Evolutionary conservation across 2,888 invertebrate genomes (phyloP), one percentile per base, ranked within the genome.

Genomic region (Spialia ferax): DNA sequence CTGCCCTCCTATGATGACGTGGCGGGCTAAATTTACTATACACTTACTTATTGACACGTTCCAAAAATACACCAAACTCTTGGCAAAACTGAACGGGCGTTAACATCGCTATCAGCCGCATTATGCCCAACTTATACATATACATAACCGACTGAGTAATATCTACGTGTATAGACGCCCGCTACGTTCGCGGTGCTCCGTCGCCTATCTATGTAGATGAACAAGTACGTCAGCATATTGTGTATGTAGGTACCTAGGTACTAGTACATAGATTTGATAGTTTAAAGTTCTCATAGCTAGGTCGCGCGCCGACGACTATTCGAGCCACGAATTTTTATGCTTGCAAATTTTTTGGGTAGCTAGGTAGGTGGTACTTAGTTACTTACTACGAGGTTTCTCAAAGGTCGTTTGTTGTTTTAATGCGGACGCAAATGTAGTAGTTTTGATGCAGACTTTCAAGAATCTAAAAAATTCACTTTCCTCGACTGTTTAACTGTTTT

Each of bases 1-100:
- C 79, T 78, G 79, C 80, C 84, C 82, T 83, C 79, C 75, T 79
- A 75, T 76, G 81, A 85, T 92, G 92, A 92, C 91, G 91, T 89
- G 89, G 87, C 87, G 84, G 74, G 81, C 93, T 93, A 93, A 89
- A 91, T 89, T 89, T 93, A 92, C 89, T 84, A 84, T 87, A 89
- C 90, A 91, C 92, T 92, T 91, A 93, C 88, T 91, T 93, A 93
- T 93, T 93, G 93, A 93, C 93, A 91, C 89, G 92, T 87, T 91
- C 93, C 91, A 89, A 92, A 93, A 93, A 93, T 93, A 93, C 84
- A 85, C 83, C 80, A 73, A 80, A 84, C 78, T 89, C 91, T 93
- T 93, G 93, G 93, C 93, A 91, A 93, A 92, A 91, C 92, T 84
- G 88, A 88, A 91, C 91, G 93, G 92, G 87, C 93, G 89, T 92